Evolutionary conservation across 1,140 invertebrate species (phyloP).

Genomic region (Scaptomyza hsui): DNA sequence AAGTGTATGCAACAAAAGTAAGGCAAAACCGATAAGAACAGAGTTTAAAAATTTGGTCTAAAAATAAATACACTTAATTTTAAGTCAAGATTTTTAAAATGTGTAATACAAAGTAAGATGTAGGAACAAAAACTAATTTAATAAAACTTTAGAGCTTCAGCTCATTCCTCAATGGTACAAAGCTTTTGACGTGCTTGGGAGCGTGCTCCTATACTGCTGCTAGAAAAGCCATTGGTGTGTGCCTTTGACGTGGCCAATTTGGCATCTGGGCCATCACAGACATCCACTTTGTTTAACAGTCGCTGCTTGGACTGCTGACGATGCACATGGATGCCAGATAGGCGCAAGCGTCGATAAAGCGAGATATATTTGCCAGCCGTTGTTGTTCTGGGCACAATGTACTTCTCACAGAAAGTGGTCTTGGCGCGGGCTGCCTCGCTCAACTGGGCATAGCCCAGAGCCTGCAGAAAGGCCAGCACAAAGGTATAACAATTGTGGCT

Average conservation of each 20-base stretch:
- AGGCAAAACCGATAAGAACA: not conserved
- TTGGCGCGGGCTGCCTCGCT: conserved; percentile 87
- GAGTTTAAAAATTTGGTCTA: not conserved
- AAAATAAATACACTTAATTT: not conserved
- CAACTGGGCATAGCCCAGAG: conserved; percentile 87
- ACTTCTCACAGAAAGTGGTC: conserved; percentile 89
- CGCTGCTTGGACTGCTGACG: conserved; percentile 59
- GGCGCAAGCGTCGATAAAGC: conserved; percentile 88
- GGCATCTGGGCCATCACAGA: conserved; percentile 27
- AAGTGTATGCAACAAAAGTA: not conserved
- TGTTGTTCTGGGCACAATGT: conserved; percentile 90
- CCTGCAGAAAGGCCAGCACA: conserved; percentile 89
- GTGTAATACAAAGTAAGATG: conserved; percentile 12
- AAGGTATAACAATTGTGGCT: conserved; percentile 92
- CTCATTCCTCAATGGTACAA: conserved; percentile 76
- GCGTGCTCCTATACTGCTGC: conserved; percentile 52
- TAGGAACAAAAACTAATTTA: conserved; percentile 30
- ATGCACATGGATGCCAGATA: conserved; percentile 85
- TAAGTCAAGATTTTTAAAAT: not conserved
- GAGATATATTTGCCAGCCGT: conserved; percentile 92
- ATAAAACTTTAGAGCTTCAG: not conserved
- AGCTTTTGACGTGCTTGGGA: conserved; percentile 58
- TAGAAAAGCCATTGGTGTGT: conserved; percentile 31
- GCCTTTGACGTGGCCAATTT: conserved; percentile 28
- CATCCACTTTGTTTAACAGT: conserved; percentile 10